Conservation (phyloP, 1,140 invertebrate species). For the Aphis gossypii region DNA sequence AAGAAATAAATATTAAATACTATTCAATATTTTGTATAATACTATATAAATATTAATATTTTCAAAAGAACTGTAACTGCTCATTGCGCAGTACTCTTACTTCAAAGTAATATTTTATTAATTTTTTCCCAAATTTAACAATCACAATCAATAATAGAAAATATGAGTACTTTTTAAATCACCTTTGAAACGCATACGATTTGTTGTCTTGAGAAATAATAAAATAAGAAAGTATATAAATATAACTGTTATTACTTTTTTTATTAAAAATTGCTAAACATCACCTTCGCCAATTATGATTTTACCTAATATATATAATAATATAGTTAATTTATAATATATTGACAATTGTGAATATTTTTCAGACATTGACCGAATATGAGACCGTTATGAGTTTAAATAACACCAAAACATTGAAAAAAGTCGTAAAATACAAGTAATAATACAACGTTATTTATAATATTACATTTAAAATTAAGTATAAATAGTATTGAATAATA, state of each 20-base stretch:
- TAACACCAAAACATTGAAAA: constrained; percentile 33
- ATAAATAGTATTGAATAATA: not conserved
- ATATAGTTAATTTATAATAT: not conserved
- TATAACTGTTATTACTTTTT: not conserved
- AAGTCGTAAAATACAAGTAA: constrained; percentile 56
- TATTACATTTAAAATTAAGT: too few relatives aligned
- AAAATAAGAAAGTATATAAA: not conserved
- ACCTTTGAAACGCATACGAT: too few relatives aligned
- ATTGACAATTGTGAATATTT: not conserved
- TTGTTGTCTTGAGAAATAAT: too few relatives aligned
- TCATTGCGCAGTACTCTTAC: not conserved
- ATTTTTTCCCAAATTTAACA: not conserved
- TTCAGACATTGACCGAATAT: constrained; percentile 48
- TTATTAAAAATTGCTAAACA: not conserved
- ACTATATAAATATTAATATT: not conserved
- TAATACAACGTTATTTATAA: not conserved
- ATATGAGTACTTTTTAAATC: not conserved
- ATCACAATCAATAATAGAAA: not conserved
- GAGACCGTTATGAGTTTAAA: not conserved
- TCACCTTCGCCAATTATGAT: not conserved
- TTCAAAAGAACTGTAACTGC: not conserved
- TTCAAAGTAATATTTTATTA: not conserved
- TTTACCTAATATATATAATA: not conserved
- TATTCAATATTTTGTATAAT: not conserved
- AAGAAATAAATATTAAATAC: constrained; percentile 59